Percentiles rank a stretch among this genome's conserved stretches.
These are phyloP conservation scores for Chitala chitala DNA, from an alignment of 2,113 vertebrate species.

Conservation along the genomic window DNA sequence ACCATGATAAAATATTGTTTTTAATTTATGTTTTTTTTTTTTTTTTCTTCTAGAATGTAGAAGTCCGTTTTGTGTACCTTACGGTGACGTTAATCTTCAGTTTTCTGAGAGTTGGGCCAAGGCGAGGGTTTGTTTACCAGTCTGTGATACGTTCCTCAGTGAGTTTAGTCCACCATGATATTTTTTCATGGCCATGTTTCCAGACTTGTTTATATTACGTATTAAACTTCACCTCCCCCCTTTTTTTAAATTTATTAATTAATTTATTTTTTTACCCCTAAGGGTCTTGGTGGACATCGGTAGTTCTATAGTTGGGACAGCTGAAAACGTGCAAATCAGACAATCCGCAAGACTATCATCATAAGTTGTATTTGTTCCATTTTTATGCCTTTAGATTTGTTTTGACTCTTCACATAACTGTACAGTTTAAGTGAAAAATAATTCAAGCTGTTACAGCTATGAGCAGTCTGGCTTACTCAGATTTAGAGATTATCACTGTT, in stretches of 20 bases:
- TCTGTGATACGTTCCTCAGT: constrained; percentile 23
- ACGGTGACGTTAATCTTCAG: constrained; percentile 1
- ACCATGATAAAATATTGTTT: constrained; percentile 21
- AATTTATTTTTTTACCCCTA: background rate
- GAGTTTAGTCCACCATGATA: background rate
- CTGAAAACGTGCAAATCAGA: no score
- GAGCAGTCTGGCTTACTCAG: no score
- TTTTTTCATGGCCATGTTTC: background rate
- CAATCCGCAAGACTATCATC: no score
- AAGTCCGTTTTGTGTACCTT: constrained; percentile 27
- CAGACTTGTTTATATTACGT: constrained; percentile 4
- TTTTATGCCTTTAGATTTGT: no score
- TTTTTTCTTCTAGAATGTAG: constrained; percentile 31
- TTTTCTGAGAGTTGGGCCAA: constrained; percentile 3
- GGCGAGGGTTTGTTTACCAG: background rate
- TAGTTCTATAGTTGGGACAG: no score
- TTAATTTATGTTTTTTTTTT: constrained; percentile 23
- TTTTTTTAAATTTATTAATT: constrained; percentile 2
- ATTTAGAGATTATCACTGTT: no score
- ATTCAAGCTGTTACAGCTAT: no score
- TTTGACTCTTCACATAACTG: no score
- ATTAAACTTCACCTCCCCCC: no score
- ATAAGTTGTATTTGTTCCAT: no score
- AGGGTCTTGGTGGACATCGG: no score
- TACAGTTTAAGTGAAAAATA: no score